Conservation (phyloP, 2,797 vertebrate genomes). For the Cyclopterus lumpus region DNA sequence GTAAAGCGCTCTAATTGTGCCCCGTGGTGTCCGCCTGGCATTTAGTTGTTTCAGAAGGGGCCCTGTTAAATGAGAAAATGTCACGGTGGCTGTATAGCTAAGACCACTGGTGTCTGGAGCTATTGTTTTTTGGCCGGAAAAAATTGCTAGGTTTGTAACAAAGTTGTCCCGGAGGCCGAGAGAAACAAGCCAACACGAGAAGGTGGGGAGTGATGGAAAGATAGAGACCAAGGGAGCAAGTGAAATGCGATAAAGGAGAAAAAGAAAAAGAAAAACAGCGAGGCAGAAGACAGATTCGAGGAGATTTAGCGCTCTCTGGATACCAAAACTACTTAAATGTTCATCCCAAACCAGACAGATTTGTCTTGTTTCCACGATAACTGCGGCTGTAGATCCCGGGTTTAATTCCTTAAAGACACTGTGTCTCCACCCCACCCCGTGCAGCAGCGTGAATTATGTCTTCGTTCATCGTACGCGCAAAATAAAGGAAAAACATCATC, state of each 20-base stretch:
- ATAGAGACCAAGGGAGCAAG: slow-evolving; percentile 8
- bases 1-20: slow-evolving; percentile 77
- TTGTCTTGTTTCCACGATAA: slow-evolving; percentile 48
- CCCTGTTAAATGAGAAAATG: slow-evolving; percentile 72
- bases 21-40: slow-evolving; percentile 76
- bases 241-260: slow-evolving; percentile 28
- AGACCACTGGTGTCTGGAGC: slow-evolving; percentile 42
- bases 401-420: slow-evolving; percentile 31
- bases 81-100: slow-evolving; percentile 58
- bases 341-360: slow-evolving; percentile 53
- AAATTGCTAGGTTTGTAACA: slow-evolving; percentile 48
- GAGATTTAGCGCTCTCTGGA: slow-evolving; percentile 43
- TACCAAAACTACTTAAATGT: slow-evolving; percentile 44
- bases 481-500: slow-evolving; percentile 6
- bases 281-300: slow-evolving; percentile 26
- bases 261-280: not conserved
- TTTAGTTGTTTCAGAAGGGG: slow-evolving; percentile 66
- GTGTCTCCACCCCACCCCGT: not conserved
- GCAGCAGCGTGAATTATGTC: slow-evolving; percentile 23
- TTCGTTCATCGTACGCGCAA: slow-evolving; percentile 22
- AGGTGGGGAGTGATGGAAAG: slow-evolving; percentile 14
- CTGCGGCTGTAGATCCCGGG: not conserved
- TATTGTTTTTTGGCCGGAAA: slow-evolving; percentile 43
- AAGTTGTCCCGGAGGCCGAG: slow-evolving; percentile 36
- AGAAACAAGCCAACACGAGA: slow-evolving; percentile 27